These are phyloP conservation scores for Cephus pygmeus DNA, from an alignment of 2,888 invertebrate genomes.

Conservation along the genomic window DNA sequence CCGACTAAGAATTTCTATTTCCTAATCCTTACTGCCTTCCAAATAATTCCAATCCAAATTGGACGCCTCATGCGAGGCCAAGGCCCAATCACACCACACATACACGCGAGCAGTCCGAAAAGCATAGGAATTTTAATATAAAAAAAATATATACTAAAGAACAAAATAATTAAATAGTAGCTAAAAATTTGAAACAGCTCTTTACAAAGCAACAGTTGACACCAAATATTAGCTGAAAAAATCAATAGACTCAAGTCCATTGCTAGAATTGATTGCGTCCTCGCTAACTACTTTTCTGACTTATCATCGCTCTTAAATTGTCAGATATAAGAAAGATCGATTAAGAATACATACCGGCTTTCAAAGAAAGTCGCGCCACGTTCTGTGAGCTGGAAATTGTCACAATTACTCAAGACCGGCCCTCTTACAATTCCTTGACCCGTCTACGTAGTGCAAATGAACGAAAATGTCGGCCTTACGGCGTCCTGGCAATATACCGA, in stretches of 20 bases:
- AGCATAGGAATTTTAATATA: background rate
- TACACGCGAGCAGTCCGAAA: background rate
- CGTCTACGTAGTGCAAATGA: constrained; percentile 28
- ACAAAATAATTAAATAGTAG: background rate
- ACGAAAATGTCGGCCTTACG: constrained; percentile 39
- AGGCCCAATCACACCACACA: background rate
- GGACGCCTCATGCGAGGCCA: background rate
- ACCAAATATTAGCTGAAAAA: background rate
- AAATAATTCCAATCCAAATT: background rate
- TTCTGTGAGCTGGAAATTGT: background rate
- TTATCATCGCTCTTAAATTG: background rate
- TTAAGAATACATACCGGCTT: background rate
- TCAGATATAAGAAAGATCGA: background rate
- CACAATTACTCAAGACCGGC: background rate
- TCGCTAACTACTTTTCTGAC: background rate
- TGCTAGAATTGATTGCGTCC: background rate
- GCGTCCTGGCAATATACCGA: constrained; percentile 23
- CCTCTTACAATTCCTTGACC: background rate
- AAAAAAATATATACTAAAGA: background rate
- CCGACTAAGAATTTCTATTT: background rate
- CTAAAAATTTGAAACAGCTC: background rate
- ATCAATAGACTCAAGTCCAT: background rate
- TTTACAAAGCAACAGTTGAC: background rate
- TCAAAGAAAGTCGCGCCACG: background rate
- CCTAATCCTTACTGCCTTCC: background rate